A percentile compares a stretch with the other conserved stretches of the same genome.
Evolutionary conservation across 2,797 vertebrate genomes (phyloP).

Genomic region (Sciaenops ocellatus): DNA sequence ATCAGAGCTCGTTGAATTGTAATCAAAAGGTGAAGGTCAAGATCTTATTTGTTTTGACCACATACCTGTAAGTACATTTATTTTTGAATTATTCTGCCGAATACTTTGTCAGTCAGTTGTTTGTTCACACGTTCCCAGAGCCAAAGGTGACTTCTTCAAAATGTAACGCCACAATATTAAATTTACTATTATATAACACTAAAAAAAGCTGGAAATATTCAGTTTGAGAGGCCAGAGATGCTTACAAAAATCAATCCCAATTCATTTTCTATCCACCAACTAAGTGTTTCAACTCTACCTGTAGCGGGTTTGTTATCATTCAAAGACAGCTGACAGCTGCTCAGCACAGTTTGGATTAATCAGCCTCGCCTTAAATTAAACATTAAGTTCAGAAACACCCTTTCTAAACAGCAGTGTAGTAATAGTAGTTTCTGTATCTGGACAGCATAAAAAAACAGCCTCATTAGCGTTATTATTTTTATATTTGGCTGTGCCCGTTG

Average conservation of each 20-base stretch:
- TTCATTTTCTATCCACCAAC: neutral
- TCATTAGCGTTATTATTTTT: neutral
- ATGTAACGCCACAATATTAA: neutral
- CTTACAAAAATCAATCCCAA: neutral
- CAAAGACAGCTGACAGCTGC: neutral
- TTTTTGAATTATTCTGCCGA: too few relatives aligned
- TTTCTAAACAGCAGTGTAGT: neutral
- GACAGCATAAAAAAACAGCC: neutral
- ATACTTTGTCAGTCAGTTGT: neutral
- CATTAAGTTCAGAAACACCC: neutral
- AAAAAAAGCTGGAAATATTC: too few relatives aligned
- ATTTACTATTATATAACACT: neutral
- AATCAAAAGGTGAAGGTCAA: neutral
- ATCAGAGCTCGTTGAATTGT: too few relatives aligned
- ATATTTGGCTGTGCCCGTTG: neutral
- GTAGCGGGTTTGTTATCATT: neutral
- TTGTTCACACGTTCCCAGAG: neutral
- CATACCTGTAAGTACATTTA: too few relatives aligned
- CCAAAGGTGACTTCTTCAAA: neutral
- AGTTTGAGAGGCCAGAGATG: neutral
- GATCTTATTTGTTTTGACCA: too few relatives aligned
- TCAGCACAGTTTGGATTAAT: constrained; percentile 4
- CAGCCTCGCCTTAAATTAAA: constrained; percentile 7
- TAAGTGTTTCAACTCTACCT: neutral
- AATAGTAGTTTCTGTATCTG: neutral